phyloP scores from a whole-genome alignment of 2,888 invertebrate genomes.

The Orchesella flavescens region DNA sequence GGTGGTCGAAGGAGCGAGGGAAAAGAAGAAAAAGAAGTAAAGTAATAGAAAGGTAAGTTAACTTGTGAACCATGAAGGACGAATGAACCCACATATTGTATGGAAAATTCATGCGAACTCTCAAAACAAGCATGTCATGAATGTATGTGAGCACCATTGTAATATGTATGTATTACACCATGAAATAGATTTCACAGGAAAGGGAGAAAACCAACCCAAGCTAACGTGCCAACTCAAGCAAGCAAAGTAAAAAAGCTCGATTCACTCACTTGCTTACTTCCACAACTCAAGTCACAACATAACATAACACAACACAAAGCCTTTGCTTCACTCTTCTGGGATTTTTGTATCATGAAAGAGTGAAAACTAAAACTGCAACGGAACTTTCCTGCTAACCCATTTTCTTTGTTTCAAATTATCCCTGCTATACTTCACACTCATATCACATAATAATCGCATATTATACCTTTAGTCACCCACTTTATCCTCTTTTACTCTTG shows the following conservation, averaged over 20 bases:
- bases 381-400: background rate
- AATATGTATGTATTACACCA: background rate
- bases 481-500: background rate
- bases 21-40: background rate
- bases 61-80: slow-evolving; percentile 33
- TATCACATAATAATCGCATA: slow-evolving; percentile 12
- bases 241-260: slow-evolving; percentile 15
- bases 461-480: slow-evolving; percentile 15
- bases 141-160: no score
- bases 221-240: slow-evolving; percentile 17
- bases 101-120: slow-evolving; percentile 36
- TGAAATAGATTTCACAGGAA: background rate
- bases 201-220: background rate
- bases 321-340: background rate
- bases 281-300: no score
- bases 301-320: no score
- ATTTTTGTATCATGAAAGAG: slow-evolving; percentile 12
- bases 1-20: background rate
- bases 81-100: slow-evolving; percentile 14
- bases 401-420: slow-evolving; percentile 12
- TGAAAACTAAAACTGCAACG: background rate
- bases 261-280: background rate
- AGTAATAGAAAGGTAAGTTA: background rate
- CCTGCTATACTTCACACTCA: background rate
- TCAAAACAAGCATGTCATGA: background rate